Percentiles rank a stretch among this genome's conserved stretches.
These are phyloP conservation scores for Pampusana beccarii DNA, from an alignment of 2,113 vertebrate species.

Conservation along the genomic window DNA sequence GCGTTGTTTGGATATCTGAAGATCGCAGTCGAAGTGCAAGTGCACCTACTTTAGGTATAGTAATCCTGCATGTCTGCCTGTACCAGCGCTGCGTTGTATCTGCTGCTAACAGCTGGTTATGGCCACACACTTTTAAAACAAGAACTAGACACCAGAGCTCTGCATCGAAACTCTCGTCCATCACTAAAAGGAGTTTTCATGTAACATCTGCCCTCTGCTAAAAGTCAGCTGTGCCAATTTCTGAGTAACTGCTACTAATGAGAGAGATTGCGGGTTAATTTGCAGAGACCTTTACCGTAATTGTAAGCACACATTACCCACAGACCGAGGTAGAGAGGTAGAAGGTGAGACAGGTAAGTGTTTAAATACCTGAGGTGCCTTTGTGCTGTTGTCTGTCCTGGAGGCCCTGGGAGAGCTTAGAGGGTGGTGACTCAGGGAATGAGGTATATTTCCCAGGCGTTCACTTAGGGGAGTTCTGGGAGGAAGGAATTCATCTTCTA, in stretches of 20 bases:
- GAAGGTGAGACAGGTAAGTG: neutral
- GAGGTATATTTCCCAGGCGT: neutral
- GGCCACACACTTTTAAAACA: neutral
- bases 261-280: neutral
- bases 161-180: neutral
- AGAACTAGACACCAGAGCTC: neutral
- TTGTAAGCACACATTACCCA: neutral
- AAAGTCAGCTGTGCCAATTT: constrained; percentile 1
- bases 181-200: neutral
- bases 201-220: constrained; percentile 37
- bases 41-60: constrained; percentile 93
- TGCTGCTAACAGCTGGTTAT: constrained; percentile 46
- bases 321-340: rapidly evolving
- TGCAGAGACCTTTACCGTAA: neutral
- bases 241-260: constrained; percentile 48
- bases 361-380: neutral
- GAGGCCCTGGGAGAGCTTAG: neutral
- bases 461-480: neutral
- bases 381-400: neutral
- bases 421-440: neutral
- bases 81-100: constrained; percentile 14
- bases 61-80: constrained; percentile 77
- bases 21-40: constrained; percentile 95
- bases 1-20: constrained; percentile 87
- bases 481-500: neutral